Base-by-base conservation (phyloP, 2,797 vertebrate genomes). In the Chelidonichthys spinosus region DNA sequence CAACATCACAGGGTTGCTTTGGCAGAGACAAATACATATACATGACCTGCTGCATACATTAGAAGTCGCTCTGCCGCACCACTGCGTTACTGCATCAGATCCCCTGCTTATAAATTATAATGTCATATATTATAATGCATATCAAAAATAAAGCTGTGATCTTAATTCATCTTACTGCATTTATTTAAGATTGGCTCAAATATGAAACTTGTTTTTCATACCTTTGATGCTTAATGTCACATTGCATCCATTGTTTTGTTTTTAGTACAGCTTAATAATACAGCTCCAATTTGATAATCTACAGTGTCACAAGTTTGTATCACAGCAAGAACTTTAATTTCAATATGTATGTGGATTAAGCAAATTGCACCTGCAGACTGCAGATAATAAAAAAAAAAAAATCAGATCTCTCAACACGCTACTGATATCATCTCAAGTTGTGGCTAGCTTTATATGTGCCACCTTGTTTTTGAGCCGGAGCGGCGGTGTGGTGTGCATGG, bases 1-100 rank as follows among this genome's bases (percentile, higher is more conserved):
- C 79, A 85, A 90, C 85, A 88, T 92, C 90, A 94, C 85, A 93
- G 85, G 84, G 67, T 91, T 90, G 72, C 87, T 86, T 91, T 91
- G 88, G 86, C 90, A 79, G 74, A 85, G 61, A 85, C 85, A 85
- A 90, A 92, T 90, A 85, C 87, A 89, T 90, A 90, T 79, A 83
- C 74, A 90, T 84, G 83, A 84, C 75, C 82, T 79, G 70, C 76
- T 76, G 62, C 84, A 87, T 84, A 87, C 76, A 85, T 74, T 77
- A 85, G 77, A 90, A 81, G 78, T 76, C 66, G 56, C 17, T 71
- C 33, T 87, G 73, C 54, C 56, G 53, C 40, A 44, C 25, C 52
- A 39, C 18, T 4, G 14, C 60, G 33, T 69, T 55, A 72, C 65
- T 53, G 59, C 61, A 52, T 42, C 37, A 68, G 14, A 70, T 69